Evolutionary conservation across 2,113 vertebrate genomes (phyloP), one percentile per base, ranked within the genome.

Genomic region (Calyptomena viridis): DNA sequence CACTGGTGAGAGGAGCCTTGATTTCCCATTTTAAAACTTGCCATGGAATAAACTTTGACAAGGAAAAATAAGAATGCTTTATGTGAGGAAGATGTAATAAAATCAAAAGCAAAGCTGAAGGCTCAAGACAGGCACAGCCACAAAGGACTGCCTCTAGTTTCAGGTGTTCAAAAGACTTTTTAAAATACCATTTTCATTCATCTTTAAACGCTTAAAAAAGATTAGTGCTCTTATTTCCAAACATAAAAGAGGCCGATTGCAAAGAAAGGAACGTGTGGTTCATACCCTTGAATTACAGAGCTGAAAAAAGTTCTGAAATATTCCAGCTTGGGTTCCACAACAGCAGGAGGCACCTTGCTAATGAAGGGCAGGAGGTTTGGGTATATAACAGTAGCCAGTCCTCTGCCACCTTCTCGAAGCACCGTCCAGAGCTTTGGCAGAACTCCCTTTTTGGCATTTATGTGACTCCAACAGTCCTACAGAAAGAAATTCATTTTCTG

Each of bases 391-490:
- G 99, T 98, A 47, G 99, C 99, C 87, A 99, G 94, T 56, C 99
- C 99, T 83, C 97, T 98, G 55, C 99, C 99, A 11, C 99, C 99
- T 64, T 99, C 99, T 89, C 97, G 98, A 76, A 99, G 97, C 11
- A 99, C 87, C 50, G 93, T 59, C 98, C 98, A 99, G 4, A 99
- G 97, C 95, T 99, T 99, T 15, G 99, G 99, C 50, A 99, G 96
- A 85, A 99, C 98, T 52, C 98, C 99, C 84, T 99, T 99, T 87
- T 91, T 99, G 47, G 98, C 98, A 95, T 98, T 99, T 19, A 99
- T 99, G 39, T 99, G 98, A 78, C 93, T 98, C 99, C 99, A 99
- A 93, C 99, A 99, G 85, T 99, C 99, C 99, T 99, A 94, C 28
- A 66, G 53, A 90, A 93, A 85, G 47, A 95, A 83, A 82, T 14